Evolutionary conservation across 2,797 vertebrate genomes (phyloP).

Genomic region (Anguilla megastoma): DNA sequence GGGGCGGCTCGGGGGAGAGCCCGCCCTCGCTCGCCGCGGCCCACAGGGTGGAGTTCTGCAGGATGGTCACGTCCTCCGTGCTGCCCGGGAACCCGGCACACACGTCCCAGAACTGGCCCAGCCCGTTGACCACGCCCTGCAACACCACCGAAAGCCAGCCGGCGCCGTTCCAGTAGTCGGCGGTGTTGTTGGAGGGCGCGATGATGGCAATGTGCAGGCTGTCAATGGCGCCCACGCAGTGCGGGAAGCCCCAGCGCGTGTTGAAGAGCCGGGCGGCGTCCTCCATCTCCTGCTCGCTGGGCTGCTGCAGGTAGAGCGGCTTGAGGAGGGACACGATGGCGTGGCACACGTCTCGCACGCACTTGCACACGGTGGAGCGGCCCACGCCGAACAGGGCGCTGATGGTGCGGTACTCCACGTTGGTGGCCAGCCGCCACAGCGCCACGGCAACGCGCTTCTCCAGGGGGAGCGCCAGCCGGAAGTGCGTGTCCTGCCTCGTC

Average conservation of each 20-base stretch:
- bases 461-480: slow-evolving; percentile 58
- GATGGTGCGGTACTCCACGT: slow-evolving; percentile 63
- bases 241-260: slow-evolving; percentile 68
- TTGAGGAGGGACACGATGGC: slow-evolving; percentile 64
- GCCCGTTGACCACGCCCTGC: slow-evolving; percentile 64
- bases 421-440: slow-evolving; percentile 67
- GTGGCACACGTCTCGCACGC: slow-evolving; percentile 66
- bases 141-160: slow-evolving; percentile 66
- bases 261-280: slow-evolving; percentile 64
- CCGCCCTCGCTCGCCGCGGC: slow-evolving; percentile 62
- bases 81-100: slow-evolving; percentile 66
- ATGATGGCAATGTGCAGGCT: slow-evolving; percentile 66
- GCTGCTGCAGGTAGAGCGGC: slow-evolving; percentile 65
- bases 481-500: slow-evolving; percentile 49
- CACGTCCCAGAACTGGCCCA: slow-evolving; percentile 69
- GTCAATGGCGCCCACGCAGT: slow-evolving; percentile 66
- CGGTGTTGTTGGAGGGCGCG: slow-evolving; percentile 47
- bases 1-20: slow-evolving; percentile 63
- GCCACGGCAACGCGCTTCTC: slow-evolving; percentile 70
- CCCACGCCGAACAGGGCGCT: slow-evolving; percentile 59
- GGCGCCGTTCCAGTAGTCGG: slow-evolving; percentile 62
- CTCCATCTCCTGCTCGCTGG: slow-evolving; percentile 61
- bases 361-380: slow-evolving; percentile 59
- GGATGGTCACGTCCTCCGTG: slow-evolving; percentile 61
- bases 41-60: slow-evolving; percentile 72